Percentiles rank a stretch among this genome's conserved stretches.
phyloP scores from a whole-genome alignment of 2,888 invertebrate genomes.

The Ornithoptera alexandrae region DNA sequence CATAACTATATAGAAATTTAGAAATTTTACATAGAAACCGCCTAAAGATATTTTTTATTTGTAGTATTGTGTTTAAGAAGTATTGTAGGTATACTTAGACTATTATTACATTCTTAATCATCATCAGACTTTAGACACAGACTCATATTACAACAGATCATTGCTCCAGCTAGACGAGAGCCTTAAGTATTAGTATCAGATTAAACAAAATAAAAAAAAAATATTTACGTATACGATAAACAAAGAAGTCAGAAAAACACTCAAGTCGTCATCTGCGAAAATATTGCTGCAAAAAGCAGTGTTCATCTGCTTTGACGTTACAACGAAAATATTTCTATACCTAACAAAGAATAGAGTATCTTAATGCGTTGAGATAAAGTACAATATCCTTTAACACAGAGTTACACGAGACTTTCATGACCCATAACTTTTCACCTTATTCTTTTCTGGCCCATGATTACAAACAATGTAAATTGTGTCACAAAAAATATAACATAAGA shows the following conservation, averaged over 20 bases:
- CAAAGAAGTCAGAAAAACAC: neutral
- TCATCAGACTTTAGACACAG: too few relatives aligned
- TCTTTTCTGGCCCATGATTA: neutral
- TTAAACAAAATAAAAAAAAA: too few relatives aligned
- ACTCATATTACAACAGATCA: too few relatives aligned
- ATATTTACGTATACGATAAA: too few relatives aligned
- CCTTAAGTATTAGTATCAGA: too few relatives aligned
- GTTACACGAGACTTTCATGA: neutral
- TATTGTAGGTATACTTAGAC: too few relatives aligned
- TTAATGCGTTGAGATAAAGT: neutral
- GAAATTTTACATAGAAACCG: too few relatives aligned
- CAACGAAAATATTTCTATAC: neutral
- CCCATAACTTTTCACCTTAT: neutral
- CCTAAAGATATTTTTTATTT: too few relatives aligned
- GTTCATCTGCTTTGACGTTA: neutral
- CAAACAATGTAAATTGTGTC: conserved; percentile 1
- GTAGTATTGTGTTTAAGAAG: too few relatives aligned
- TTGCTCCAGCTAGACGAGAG: too few relatives aligned
- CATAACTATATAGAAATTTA: too few relatives aligned
- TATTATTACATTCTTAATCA: too few relatives aligned
- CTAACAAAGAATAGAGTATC: neutral
- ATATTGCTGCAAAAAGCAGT: neutral
- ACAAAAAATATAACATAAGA: neutral
- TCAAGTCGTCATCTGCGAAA: neutral
- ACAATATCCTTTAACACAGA: neutral